Evolutionary conservation across 2,797 vertebrate species (phyloP), one percentile per base, ranked within the genome.

Genomic region (Petrocephalus sullivani): DNA sequence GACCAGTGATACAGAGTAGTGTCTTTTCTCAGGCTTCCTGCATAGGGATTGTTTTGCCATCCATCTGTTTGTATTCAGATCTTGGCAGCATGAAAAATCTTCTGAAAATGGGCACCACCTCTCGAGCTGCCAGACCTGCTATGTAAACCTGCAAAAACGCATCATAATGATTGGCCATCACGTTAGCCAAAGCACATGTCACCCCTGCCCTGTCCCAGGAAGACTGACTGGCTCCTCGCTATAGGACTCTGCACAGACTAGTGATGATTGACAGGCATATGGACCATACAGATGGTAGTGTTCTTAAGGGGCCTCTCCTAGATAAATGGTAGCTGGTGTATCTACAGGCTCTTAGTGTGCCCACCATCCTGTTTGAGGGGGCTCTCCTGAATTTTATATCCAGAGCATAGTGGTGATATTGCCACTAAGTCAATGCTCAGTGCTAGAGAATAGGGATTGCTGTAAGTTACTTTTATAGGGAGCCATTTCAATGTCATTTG

Each of bases 261-360:
- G 78, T 81, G 33, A 82, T 91, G 90, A 93, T 89, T 93, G 93
- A 91, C 91, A 83, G 14, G 41, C 19, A 46, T 78, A 53, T 87
- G 84, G 89, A 84, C 87, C 37, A 21, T n/a, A 7, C 57, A 86
- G 51, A 49, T 2, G 46, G 71, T 91, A 2, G 58, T 93, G 86
- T 93, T 92, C 92, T 81, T 89, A 90, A 88, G 91, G 91, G 78
- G 71, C 7, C 51, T 84, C 88, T 89, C 91, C 87, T 91, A 88
- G 92, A 92, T 92, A 91, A 92, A 93, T 89, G 37, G 37, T 1
- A 46, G 21, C 56, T 49, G 37, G 54, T 53, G 49, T 89, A 56
- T 46, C 81, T 0, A 61, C 67, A 54, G 37, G 19, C 71, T 19
- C 37, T 19, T 78, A 41, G 7, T 78, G 37, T 46, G 33, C 33